phyloP scores from a whole-genome alignment of 2,797 vertebrate genomes.

The Leptatherina wallacei region DNA sequence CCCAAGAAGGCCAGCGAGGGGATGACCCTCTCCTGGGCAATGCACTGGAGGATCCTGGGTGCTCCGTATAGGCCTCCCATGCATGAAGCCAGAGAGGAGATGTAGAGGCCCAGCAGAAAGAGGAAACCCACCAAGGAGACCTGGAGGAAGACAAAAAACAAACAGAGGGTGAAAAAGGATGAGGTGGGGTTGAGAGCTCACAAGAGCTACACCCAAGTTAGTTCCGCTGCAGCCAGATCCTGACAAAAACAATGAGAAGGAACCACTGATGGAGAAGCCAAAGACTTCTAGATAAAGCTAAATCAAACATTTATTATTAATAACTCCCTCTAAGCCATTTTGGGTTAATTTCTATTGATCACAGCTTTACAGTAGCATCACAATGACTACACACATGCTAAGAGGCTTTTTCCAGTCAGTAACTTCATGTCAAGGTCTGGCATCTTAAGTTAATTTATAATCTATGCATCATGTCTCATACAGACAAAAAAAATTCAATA shows the following conservation, averaged over 20 bases:
- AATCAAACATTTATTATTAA: neutral
- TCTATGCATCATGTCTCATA: neutral
- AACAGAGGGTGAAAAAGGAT: constrained; percentile 80
- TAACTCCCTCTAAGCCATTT: neutral
- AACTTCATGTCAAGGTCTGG: neutral
- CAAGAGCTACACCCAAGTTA: constrained; percentile 77
- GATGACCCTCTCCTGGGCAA: constrained; percentile 95
- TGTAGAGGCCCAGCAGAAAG: constrained; percentile 95
- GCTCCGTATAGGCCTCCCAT: constrained; percentile 97
- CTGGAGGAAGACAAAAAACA: constrained; percentile 85
- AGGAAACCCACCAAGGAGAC: constrained; percentile 98
- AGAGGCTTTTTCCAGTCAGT: neutral
- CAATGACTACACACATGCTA: neutral
- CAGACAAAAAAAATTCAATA: neutral
- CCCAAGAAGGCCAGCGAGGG: constrained; percentile 89
- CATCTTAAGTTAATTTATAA: neutral
- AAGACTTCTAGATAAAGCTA: constrained; percentile 12
- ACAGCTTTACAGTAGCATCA: neutral
- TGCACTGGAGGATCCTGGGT: constrained; percentile 97
- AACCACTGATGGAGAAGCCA: constrained; percentile 46
- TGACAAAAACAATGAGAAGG: constrained; percentile 71
- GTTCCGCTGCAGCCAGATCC: constrained; percentile 75
- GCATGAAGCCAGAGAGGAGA: constrained; percentile 98
- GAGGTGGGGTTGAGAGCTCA: constrained; percentile 67
- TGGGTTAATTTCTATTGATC: neutral